These are phyloP conservation scores for Neotoma lepida DNA, from an alignment of 2,113 vertebrate species.

Conservation along the genomic window DNA sequence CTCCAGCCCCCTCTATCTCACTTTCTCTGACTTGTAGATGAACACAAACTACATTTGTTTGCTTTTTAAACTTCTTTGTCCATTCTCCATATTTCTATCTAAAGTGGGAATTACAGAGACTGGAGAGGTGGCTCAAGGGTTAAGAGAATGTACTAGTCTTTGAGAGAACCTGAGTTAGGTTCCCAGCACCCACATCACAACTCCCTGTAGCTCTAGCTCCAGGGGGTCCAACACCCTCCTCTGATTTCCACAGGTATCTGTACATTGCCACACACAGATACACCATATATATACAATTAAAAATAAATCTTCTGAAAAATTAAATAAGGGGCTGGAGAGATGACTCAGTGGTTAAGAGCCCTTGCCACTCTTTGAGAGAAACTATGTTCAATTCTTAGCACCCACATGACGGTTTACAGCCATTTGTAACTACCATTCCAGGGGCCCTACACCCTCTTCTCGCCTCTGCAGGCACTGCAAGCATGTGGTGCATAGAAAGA, in stretches of 20 bases:
- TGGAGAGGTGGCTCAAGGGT: neutral
- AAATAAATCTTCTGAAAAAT: neutral
- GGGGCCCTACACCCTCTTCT: neutral
- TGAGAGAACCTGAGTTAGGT: neutral
- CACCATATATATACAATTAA: neutral
- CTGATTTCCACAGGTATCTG: neutral
- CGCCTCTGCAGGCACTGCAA: neutral
- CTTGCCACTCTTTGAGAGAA: neutral
- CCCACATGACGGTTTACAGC: neutral
- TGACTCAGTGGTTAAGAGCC: neutral
- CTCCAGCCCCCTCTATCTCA: neutral
- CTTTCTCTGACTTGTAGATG: constrained; percentile 39
- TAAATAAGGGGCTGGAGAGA: neutral
- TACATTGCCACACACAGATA: neutral
- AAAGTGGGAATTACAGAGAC: constrained; percentile 26
- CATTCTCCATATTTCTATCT: constrained; percentile 46
- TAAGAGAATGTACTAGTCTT: neutral
- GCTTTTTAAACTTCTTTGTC: constrained; percentile 51
- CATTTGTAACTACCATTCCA: neutral
- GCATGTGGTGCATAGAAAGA: neutral
- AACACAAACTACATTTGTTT: constrained; percentile 47
- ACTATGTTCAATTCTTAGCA: neutral
- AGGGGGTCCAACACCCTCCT: neutral
- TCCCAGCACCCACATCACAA: neutral
- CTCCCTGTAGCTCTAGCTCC: neutral